Percentiles rank a stretch among this genome's conserved stretches.
phyloP scores from a whole-genome alignment of 30 jellyfish, hydroid and myxozoan genomes.

The Turritopsis rubra region DNA sequence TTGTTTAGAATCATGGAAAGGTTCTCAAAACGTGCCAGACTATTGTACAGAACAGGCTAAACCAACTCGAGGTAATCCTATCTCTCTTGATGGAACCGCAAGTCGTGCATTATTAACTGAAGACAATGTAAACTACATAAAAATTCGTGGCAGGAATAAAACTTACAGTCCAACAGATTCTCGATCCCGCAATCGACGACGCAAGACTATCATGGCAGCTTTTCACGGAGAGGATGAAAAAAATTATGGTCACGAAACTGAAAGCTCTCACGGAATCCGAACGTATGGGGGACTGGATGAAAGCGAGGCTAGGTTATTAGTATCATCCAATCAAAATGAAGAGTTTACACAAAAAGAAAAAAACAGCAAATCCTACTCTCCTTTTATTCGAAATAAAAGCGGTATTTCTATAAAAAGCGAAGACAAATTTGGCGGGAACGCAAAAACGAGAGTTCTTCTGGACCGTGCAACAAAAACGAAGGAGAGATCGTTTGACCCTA shows the following conservation, averaged over 20 bases:
- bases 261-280: neutral
- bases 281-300: neutral
- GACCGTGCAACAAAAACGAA: neutral
- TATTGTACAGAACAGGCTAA: slow-evolving; percentile 5
- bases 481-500: neutral
- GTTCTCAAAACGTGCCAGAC: neutral
- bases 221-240: neutral
- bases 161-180: too few relatives aligned
- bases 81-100: neutral
- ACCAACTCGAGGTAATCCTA: slow-evolving; percentile 19
- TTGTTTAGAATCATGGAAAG: slow-evolving; percentile 14
- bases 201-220: slow-evolving; percentile 9
- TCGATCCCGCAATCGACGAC: neutral
- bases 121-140: neutral
- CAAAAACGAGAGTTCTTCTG: neutral
- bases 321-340: neutral
- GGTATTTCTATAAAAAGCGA: neutral
- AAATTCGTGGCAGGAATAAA: neutral
- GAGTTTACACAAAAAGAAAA: neutral
- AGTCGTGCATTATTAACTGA: neutral
- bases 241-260: neutral
- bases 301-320: slow-evolving; percentile 16
- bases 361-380: neutral
- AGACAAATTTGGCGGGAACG: neutral
- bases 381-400: neutral